Evolutionary conservation across 2,888 invertebrate genomes (phyloP).

Genomic region (Drosophila subsilvestris): DNA sequence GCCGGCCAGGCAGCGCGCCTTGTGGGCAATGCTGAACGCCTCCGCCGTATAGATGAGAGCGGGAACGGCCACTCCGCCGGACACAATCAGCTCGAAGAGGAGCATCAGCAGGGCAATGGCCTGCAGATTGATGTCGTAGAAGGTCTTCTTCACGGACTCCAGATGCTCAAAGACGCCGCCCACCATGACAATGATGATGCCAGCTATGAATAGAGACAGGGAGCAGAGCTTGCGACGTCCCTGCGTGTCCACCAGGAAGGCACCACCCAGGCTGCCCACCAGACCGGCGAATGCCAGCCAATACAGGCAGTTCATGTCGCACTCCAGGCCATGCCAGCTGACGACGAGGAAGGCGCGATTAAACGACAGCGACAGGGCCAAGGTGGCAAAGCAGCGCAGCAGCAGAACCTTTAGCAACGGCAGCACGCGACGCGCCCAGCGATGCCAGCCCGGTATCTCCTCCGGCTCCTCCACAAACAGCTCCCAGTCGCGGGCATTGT

Average conservation of each 20-base stretch:
- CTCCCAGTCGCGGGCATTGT: slow-evolving; percentile 69
- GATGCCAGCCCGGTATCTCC: slow-evolving; percentile 43
- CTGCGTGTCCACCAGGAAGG: slow-evolving; percentile 73
- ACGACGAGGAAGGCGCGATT: slow-evolving; percentile 78
- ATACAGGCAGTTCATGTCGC: slow-evolving; percentile 77
- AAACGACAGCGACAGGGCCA: slow-evolving; percentile 78
- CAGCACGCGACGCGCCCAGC: slow-evolving; percentile 41
- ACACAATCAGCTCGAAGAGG: slow-evolving; percentile 75
- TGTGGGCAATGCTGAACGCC: slow-evolving; percentile 77
- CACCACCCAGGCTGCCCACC: slow-evolving; percentile 76
- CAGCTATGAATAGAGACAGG: slow-evolving; percentile 71
- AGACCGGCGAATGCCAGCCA: slow-evolving; percentile 76
- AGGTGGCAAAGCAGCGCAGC: slow-evolving; percentile 71
- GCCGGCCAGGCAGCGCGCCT: slow-evolving; percentile 71
- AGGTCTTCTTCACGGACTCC: slow-evolving; percentile 61
- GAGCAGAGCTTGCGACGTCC: slow-evolving; percentile 76
- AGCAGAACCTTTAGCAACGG: slow-evolving; percentile 73
- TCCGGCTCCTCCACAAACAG: slow-evolving; percentile 50
- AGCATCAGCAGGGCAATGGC: slow-evolving; percentile 74
- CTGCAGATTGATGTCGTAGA: slow-evolving; percentile 65
- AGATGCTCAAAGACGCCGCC: slow-evolving; percentile 79
- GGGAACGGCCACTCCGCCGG: slow-evolving; percentile 76
- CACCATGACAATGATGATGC: slow-evolving; percentile 75
- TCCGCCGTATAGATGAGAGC: slow-evolving; percentile 80
- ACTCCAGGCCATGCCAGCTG: slow-evolving; percentile 74